Base-by-base conservation (phyloP, 30 jellyfish, hydroid and myxozoan species). In the Turritopsis dohrnii region DNA sequence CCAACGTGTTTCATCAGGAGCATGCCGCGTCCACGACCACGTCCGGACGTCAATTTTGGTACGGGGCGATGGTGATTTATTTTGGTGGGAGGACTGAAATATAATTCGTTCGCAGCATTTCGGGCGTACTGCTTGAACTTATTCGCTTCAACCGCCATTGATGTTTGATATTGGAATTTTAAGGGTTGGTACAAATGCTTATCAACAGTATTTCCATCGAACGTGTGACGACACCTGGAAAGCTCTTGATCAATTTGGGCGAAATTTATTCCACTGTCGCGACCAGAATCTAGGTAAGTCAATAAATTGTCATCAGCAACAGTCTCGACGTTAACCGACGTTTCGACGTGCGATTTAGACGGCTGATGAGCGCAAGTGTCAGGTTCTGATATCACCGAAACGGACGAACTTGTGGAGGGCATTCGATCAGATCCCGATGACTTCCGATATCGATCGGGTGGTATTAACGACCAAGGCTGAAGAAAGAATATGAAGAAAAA, bases 241-340 rank as follows among this genome's bases (percentile, higher is more conserved):
- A 69, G 28, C 77, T 69, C 77, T 69, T 27, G 77, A 23, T 69
- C 77, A 69, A 69, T 69, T 27, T 69, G 77, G 9, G 77, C 77
- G 19, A 69, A 69, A 1, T 19, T 69, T 19, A 69, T 9, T n/a
- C 31, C 8, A 23, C 31, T 23, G 77, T 23, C 28, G 30, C 9
- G 9, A 8, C 77, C 77, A 69, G 77, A 69, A 69, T 69, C 77
- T 69, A 69, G 77, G 0, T n/a, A 27, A 7, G 77, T n/a, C 28
- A 69, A 8, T 69, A 69, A 69, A 19, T 69, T 19, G 30, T n/a
- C 22, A 27, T 69, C 77, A 7, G 77, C 77, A 27, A 69, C 16
- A 27, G 77, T 19, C 31, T 69, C 77, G 21, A 18, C 73, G 17
- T n/a, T 8, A 69, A 69, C 77, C 17, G 16, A 3, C 60, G 60